Evolutionary conservation across 2,113 vertebrate species (phyloP), one percentile per base, ranked within the genome.

Genomic region (Ornithorhynchus anatinus): DNA sequence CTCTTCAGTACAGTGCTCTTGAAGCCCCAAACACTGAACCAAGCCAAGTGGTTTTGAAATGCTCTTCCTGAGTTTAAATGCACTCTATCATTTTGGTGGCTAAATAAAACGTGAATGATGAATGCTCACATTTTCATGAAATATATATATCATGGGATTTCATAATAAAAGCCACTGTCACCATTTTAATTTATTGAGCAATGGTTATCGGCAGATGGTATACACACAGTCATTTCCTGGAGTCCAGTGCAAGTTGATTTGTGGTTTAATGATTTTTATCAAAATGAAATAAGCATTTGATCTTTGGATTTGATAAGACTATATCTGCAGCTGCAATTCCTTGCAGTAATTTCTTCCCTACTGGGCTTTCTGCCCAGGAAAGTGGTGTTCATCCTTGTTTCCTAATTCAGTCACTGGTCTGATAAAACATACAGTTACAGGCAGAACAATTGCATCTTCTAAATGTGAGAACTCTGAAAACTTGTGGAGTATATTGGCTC

Each of bases 231-330:
- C 83, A 83, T 88, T 87, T 86, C 78, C 85, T 86, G 36, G 56
- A 79, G 81, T 80, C 77, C 64, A 69, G 19, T 79, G 67, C 78
- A 72, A 84, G 85, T 82, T 88, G 89, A 88, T 86, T 85, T 63
- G 23, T 81, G 70, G 84, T 84, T 87, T 92, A 90, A 90, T 91
- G 76, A 89, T 89, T 92, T 89, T 90, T 90, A 92, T 90, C 87
- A 85, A 83, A 88, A 87, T 88, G 87, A 88, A 91, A 90, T 88
- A 89, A 91, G 87, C 87, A 27, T 91, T 89, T 92, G 86, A 89
- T 90, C 87, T 90, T 86, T 88, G 80, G 81, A 89, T 92, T 87
- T 85, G 88, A 88, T 88, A 84, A 82, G 56, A 59, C 74, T 84
- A 19, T 79, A 59, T 85, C 73, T 89, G 85, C 89, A 93, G 85